Percentiles rank a stretch among this genome's conserved stretches.
These are phyloP conservation scores for Micromussa lordhowensis DNA, from an alignment of 92 coral and sea anemone genomes.

Conservation along the genomic window DNA sequence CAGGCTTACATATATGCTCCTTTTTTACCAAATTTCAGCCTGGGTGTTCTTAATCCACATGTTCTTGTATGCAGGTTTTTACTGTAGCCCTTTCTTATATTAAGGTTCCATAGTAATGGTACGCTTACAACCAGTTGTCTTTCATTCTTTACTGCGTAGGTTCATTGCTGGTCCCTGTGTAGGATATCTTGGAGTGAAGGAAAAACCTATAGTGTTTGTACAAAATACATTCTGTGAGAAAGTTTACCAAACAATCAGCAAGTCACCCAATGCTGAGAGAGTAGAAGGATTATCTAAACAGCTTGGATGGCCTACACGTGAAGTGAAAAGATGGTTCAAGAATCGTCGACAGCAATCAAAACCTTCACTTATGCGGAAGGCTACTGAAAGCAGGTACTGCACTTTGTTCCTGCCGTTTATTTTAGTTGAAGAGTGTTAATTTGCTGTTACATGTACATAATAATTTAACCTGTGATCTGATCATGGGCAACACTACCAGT, in stretches of 20 bases:
- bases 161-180: slow-evolving; percentile 88
- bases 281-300: slow-evolving; percentile 90
- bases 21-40: too few relatives aligned
- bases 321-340: slow-evolving; percentile 94
- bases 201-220: slow-evolving; percentile 67
- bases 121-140: background rate
- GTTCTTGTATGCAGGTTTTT: too few relatives aligned
- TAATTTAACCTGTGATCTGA: too few relatives aligned
- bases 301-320: slow-evolving; percentile 90
- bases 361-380: slow-evolving; percentile 82
- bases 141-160: slow-evolving; percentile 44
- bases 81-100: too few relatives aligned
- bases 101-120: too few relatives aligned
- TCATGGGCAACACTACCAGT: too few relatives aligned
- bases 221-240: slow-evolving; percentile 92
- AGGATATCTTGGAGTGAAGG: slow-evolving; percentile 81
- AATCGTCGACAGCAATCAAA: slow-evolving; percentile 82
- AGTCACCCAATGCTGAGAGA: slow-evolving; percentile 80
- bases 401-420: background rate
- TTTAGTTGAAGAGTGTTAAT: background rate
- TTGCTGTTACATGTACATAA: too few relatives aligned
- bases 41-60: too few relatives aligned
- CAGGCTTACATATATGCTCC: too few relatives aligned
- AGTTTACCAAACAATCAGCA: slow-evolving; percentile 90
- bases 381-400: slow-evolving; percentile 78